Evolutionary conservation across 2,888 invertebrate genomes (phyloP), one percentile per base, ranked within the genome.

Genomic region (Neria commutata): DNA sequence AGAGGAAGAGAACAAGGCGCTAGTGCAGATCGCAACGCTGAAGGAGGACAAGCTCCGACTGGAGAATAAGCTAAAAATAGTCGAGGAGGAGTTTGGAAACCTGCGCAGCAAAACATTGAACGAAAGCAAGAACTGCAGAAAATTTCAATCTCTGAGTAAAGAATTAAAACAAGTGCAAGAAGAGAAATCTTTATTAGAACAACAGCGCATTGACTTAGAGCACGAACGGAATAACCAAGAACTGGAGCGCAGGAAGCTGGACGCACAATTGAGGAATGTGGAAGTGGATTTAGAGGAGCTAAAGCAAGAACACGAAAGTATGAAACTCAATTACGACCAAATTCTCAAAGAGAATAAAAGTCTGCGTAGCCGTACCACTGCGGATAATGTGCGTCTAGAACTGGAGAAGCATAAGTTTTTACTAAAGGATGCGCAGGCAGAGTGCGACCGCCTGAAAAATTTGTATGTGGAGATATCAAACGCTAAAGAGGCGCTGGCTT

Each of bases 401-500:
- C 69, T 86, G 56, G 86, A 87, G 65, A 81, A 83, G 1, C 83
- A 83, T 55, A 84, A 84, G 63, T 80, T 81, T 8, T 80, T 85
- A 40, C 76, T 86, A 0, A 85, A 85, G 50, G 85, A 86, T 56
- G 82, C 86, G 1, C 80, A 85, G 48, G 81, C 82, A 17, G 86
- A 87, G 65, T 85, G 85, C 40, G 83, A 84, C 2, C 85, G 86
- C 3, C 72, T 87, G 0, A 87, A 86, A 66, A 84, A 79, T 23
- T 72, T 86, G 5, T 87, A 84, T 60, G 81, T 83, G 51, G 79
- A 87, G 76, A 86, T 87, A 2, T 87, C 87, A 62, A 85, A 85
- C 62, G 83, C 85, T 5, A 86, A 88, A 49, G 88, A 88, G 57
- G 74, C 85, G n/a, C 78, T 86, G 3, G 78, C 83, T 23, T 83